A percentile compares a stretch with the other conserved stretches of the same genome.
These are phyloP conservation scores for Ursus arctos DNA, from an alignment of 2,113 vertebrate genomes.

Conservation along the genomic window DNA sequence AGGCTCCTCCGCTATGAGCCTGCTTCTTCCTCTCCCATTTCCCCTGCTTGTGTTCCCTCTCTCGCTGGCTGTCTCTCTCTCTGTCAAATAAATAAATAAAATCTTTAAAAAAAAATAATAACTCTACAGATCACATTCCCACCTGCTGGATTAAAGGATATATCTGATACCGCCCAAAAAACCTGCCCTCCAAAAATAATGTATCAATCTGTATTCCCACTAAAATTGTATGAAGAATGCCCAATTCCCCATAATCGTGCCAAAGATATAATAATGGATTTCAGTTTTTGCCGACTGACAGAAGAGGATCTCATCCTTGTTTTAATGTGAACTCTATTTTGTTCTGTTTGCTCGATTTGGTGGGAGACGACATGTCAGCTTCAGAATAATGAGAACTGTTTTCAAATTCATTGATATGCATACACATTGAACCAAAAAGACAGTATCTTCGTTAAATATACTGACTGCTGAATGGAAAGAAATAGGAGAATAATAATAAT, in stretches of 20 bases:
- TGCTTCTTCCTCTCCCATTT: no score
- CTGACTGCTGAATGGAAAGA: constrained; percentile 25
- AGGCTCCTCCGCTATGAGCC: no score
- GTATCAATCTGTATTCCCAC: neutral
- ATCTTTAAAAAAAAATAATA: no score
- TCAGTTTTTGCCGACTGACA: constrained; percentile 3
- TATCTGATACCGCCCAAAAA: constrained; percentile 1
- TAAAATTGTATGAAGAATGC: neutral
- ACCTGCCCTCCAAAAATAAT: neutral
- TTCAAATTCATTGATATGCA: constrained; percentile 41
- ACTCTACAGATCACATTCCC: constrained; percentile 43
- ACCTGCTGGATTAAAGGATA: neutral
- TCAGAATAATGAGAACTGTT: constrained; percentile 47
- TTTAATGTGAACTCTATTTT: constrained; percentile 43
- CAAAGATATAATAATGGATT: constrained; percentile 32
- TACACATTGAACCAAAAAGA: constrained; percentile 39
- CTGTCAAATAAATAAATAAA: no score
- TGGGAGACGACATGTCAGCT: neutral
- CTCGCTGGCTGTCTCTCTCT: no score
- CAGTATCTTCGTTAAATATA: constrained; percentile 39
- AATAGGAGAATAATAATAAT: neutral
- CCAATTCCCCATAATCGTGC: neutral
- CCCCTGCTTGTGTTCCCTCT: no score
- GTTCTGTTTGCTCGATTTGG: constrained; percentile 3
- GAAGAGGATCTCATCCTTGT: neutral